Evolutionary conservation across 2,113 vertebrate species (phyloP), one percentile per base, ranked within the genome.

Genomic region (Lates calcarifer): DNA sequence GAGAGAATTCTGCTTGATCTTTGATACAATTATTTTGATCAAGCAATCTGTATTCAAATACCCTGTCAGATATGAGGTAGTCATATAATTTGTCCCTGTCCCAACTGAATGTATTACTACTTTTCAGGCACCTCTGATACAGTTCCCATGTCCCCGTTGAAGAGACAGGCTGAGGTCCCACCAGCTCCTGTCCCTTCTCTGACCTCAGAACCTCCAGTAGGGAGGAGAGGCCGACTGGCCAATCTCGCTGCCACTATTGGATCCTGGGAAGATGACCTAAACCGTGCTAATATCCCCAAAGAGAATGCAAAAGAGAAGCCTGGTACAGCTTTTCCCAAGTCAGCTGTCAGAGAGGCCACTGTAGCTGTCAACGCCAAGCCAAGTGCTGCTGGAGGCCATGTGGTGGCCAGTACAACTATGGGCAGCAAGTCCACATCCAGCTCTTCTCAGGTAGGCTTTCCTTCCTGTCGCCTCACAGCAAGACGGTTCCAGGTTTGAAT

Each of bases 191-290:
- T 91, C 79, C 83, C 92, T 62, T 67, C 85, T 0, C 45, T 79
- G 29, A 83, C 93, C 68, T 94, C 95, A 2, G 94, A 84, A 60
- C 60, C 92, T 33, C 93, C 96, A 2, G 17, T 95, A 60, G 97
- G 97, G 62, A 95, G 97, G 80, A 95, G 91, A 85, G 97, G 96
- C 85, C 96, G 96, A 77, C 94, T 99, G 84, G 98, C 98, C 53
- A 95, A 98, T 92, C 97, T 99, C 81, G 98, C 98, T 29, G 97
- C 97, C 81, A 96, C 97, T 76, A 99, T 99, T 88, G 95, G 95
- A 85, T 96, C 96, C 85, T 99, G 98, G 98, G 98, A 99, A 93
- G 97, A 99, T 90, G 97, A 99, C 90, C 93, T 97, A 81, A 97
- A 95, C 86, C 94, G 95, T 74, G 93, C 95, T 85, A 94, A 95